phyloP scores from a whole-genome alignment of 2,113 vertebrate genomes.

The Prunella himalayana region DNA sequence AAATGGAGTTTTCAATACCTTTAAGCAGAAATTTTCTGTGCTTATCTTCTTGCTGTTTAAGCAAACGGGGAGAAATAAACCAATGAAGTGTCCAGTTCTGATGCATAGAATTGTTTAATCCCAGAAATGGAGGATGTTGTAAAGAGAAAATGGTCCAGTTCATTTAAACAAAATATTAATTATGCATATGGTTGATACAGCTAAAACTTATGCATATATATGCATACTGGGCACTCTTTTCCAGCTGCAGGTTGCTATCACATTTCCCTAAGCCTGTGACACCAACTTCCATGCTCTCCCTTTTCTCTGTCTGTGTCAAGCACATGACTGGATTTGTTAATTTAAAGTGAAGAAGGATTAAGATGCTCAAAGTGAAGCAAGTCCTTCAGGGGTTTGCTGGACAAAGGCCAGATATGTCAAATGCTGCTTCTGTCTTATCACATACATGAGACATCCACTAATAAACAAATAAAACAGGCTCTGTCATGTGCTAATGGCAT shows the following conservation, averaged over 20 bases:
- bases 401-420: not conserved
- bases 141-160: not conserved
- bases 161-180: not conserved
- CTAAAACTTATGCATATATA: not conserved
- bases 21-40: not conserved
- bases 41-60: not conserved
- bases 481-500: not conserved
- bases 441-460: not conserved
- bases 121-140: not conserved
- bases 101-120: not conserved
- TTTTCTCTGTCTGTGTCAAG: not conserved
- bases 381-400: not conserved
- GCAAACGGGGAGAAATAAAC: not conserved
- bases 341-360: not conserved
- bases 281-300: not conserved
- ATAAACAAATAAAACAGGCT: conserved; percentile 15
- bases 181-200: not conserved
- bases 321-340: not conserved
- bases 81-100: not conserved
- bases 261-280: not conserved
- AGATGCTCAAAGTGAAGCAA: not conserved
- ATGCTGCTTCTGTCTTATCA: not conserved
- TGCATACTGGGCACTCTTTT: not conserved
- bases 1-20: not conserved
- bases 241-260: not conserved